These are phyloP conservation scores for Danionella cerebrum DNA, from an alignment of 2,113 vertebrate species.

Conservation along the genomic window DNA sequence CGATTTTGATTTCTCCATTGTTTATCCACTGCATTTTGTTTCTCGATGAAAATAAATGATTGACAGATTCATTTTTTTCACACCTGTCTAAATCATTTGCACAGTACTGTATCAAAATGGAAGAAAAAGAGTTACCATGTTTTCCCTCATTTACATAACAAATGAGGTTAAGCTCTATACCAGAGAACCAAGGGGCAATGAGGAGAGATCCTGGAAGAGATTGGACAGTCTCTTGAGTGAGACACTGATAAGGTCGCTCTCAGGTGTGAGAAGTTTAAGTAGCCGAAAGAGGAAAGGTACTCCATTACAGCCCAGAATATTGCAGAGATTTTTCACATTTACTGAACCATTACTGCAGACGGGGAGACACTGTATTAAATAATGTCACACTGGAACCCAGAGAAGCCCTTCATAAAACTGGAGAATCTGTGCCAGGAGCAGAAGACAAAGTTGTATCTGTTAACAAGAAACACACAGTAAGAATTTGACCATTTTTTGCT, in stretches of 20 bases:
- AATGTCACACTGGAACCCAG: conserved; percentile 6
- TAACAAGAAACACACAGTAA: not conserved
- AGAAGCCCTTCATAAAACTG: not conserved
- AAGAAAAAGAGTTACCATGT: no score
- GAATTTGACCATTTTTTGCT: not conserved
- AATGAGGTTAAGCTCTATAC: not conserved
- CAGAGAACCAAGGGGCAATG: not conserved
- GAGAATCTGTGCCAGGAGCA: not conserved
- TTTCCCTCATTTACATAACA: no score
- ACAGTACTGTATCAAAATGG: no score
- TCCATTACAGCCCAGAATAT: conserved; percentile 35
- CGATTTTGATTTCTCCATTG: no score
- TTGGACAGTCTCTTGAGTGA: not conserved
- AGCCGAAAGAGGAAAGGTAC: conserved; percentile 23
- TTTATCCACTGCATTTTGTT: no score
- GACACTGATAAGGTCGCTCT: not conserved
- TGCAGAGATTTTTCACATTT: conserved; percentile 43
- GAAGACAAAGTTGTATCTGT: not conserved
- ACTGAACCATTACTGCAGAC: conserved; percentile 33
- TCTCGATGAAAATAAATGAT: no score
- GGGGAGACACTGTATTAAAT: conserved; percentile 12
- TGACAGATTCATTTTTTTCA: no score
- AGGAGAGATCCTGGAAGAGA: not conserved
- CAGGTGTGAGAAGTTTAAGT: conserved; percentile 25
- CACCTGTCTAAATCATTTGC: no score